Evolutionary conservation across 2,888 invertebrate genomes (phyloP), one percentile per base, ranked within the genome.

Genomic region (Cantharis rufa): DNA sequence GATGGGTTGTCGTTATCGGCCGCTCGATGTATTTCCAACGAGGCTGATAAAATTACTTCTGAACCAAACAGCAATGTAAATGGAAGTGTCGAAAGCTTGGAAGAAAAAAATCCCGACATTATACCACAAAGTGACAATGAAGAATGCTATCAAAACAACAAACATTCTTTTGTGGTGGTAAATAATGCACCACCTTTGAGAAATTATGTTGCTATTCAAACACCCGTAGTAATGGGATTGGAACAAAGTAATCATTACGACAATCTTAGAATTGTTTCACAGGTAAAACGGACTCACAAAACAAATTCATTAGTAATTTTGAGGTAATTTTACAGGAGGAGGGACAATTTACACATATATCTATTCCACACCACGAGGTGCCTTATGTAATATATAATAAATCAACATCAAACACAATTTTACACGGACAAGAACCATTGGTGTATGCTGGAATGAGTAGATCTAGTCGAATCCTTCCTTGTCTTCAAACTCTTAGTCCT

Each of bases 41-140:
- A 86, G 27, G 86, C 86, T 70, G 88, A 88, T 80, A 88, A 89
- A 81, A 88, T 88, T 64, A 88, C 88, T 81, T 87, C 87, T 10
- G 89, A 89, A 82, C 89, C 89, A 15, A 89, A 89, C 82, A 89
- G 89, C 83, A 89, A 89, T 80, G 85, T 89, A 63, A 89, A 89
- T 82, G 89, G 89, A 80, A 89, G 88, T 81, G 86, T 89, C 15
- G 89, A 89, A 79, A 90, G 90, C 81, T 85, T 89, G 76, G 91
- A 91, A 82, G 91, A 91, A 82, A 91, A 91, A 83, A 90, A 91
- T 85, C 91, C 91, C 1, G 91, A 91, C 82, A 90, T 91, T 78
- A 90, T 91, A 77, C 91, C 91, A 70, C 90, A 90, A 82, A 90
- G 89, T 81, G 89, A 89, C 82, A 89, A 88, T 79, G 89, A 89